Conservation (phyloP, 2,797 vertebrate genomes). For the Sternarchorhynchus goeldii region DNA sequence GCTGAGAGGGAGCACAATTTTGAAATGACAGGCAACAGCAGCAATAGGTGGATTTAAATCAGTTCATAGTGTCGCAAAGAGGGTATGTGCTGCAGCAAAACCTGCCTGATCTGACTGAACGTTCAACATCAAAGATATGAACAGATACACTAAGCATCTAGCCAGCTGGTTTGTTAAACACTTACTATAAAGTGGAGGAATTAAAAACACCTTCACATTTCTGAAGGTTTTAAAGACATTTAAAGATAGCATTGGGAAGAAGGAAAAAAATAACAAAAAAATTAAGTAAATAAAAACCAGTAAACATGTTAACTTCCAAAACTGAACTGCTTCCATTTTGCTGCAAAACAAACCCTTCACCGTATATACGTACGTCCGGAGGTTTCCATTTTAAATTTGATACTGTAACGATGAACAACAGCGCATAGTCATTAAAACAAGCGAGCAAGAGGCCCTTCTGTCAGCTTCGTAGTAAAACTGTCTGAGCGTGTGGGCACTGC, state of each 20-base stretch:
- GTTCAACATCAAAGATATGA: conserved; percentile 52
- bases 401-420: conserved; percentile 27
- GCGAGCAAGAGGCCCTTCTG: neutral
- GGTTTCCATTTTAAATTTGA: conserved; percentile 13
- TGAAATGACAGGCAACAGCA: conserved; percentile 71
- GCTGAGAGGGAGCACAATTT: conserved; percentile 69
- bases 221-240: too few species aligned
- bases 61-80: conserved; percentile 70
- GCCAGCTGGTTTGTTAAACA: too few species aligned
- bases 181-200: too few species aligned
- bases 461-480: neutral
- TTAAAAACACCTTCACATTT: too few species aligned
- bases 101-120: conserved; percentile 37
- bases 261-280: neutral
- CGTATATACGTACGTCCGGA: conserved; percentile 46
- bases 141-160: conserved; percentile 66
- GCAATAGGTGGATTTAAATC: conserved; percentile 70
- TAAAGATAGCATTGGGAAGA: neutral
- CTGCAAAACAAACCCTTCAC: conserved; percentile 81
- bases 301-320: neutral
- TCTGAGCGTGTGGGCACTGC: neutral
- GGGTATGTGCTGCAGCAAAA: conserved; percentile 87
- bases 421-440: conserved; percentile 4
- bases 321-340: conserved; percentile 72
- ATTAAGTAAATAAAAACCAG: neutral